Evolutionary conservation across 2,888 invertebrate genomes (phyloP).

Genomic region (Dione juno): DNA sequence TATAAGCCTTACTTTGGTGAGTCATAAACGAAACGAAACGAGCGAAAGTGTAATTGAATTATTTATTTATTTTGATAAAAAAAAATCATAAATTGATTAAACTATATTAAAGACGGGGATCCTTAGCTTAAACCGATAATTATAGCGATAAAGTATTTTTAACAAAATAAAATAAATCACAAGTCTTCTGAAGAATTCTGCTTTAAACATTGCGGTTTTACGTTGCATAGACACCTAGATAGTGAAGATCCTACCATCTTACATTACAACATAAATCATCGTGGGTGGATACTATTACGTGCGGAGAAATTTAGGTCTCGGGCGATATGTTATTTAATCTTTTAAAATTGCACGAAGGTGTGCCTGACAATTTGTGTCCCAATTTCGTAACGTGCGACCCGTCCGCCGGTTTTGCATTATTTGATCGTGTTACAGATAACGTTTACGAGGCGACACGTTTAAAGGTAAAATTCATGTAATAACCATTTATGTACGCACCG

Average conservation of each 20-base stretch:
- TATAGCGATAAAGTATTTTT: neutral
- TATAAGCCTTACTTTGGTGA: neutral
- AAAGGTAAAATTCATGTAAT: slow-evolving; percentile 8
- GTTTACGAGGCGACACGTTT: slow-evolving; percentile 23
- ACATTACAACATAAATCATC: slow-evolving; percentile 35
- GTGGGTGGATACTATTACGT: slow-evolving; percentile 38
- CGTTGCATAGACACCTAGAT: neutral
- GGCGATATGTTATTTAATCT: slow-evolving; percentile 39
- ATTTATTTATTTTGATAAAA: neutral
- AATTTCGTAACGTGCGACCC: slow-evolving; percentile 38
- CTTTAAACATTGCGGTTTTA: neutral
- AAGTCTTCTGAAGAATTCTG: neutral
- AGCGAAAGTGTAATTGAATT: neutral
- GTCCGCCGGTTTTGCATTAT: slow-evolving; percentile 30
- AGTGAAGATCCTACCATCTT: slow-evolving; percentile 4
- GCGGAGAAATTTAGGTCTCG: slow-evolving; percentile 34
- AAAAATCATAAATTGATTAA: neutral
- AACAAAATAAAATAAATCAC: neutral
- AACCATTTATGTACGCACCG: slow-evolving; percentile 17
- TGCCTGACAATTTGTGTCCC: slow-evolving; percentile 37
- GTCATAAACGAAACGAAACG: neutral
- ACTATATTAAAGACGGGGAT: neutral
- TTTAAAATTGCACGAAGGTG: slow-evolving; percentile 39
- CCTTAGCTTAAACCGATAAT: neutral
- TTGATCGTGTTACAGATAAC: slow-evolving; percentile 37